Conservation (phyloP, 1,140 invertebrate genomes). For the Caenorhabditis brenneri region DNA sequence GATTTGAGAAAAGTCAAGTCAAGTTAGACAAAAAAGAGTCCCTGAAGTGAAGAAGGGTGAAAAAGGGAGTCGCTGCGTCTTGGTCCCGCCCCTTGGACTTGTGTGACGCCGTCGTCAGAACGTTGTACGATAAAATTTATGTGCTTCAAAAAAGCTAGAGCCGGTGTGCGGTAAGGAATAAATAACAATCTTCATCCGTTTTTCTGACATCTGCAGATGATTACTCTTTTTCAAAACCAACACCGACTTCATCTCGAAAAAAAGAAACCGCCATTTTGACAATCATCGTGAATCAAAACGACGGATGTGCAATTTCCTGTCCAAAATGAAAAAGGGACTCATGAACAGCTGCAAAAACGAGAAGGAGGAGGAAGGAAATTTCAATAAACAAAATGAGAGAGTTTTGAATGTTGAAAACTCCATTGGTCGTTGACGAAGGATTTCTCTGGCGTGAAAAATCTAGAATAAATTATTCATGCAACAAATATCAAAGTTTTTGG, state of each 20-base stretch:
- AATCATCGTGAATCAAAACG: background rate
- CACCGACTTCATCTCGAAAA: background rate
- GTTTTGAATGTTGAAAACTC: background rate
- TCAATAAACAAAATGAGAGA: background rate
- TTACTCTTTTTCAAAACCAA: background rate
- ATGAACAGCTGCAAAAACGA: background rate
- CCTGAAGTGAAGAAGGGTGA: background rate
- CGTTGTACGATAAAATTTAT: slow-evolving; percentile 29
- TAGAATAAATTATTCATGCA: too few relatives aligned
- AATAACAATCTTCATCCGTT: background rate
- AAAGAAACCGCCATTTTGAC: background rate
- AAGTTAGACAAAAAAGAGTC: background rate
- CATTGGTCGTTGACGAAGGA: too few relatives aligned
- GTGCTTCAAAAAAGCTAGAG: background rate
- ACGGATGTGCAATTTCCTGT: background rate
- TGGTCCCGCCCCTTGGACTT: too few relatives aligned
- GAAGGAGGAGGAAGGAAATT: background rate
- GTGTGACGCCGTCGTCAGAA: background rate
- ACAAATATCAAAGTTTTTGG: too few relatives aligned
- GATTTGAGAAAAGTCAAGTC: background rate
- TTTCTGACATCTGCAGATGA: slow-evolving; percentile 4
- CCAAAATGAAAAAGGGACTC: background rate
- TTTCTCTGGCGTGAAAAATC: too few relatives aligned
- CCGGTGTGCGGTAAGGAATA: background rate
- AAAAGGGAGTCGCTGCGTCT: background rate